Evolutionary conservation across 2,113 vertebrate species (phyloP), one percentile per base, ranked within the genome.

Genomic region (Calypte anna): DNA sequence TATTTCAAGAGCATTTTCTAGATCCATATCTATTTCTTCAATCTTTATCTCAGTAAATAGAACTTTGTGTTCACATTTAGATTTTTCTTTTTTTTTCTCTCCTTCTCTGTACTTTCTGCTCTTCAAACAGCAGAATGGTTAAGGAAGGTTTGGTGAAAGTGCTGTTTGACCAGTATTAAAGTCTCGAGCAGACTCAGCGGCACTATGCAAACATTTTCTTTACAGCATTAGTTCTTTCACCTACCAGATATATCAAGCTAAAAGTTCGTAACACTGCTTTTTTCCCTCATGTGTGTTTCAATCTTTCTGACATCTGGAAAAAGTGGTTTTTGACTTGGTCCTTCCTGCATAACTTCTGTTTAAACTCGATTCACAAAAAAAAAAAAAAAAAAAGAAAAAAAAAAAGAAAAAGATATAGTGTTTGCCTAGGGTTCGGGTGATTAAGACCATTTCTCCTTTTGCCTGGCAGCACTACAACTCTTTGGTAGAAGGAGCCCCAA

Each of bases 271-370:
- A 92, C 15, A 15, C 43, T 62, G 46, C n/a, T 86, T 94, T 96
- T 96, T 96, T 75, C 82, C 95, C 80, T 93, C 28, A 57, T 70
- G 78, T 80, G 91, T n/a, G 91, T 93, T 92, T 97, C 88, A 73
- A 90, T 94, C 75, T 97, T 97, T 96, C 92, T 97, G 95, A 98
- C 97, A 98, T 98, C 97, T 98, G 98, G 98, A 97, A 98, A 97
- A 97, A 96, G 90, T 92, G 92, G 40, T 92, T 97, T 98, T 92
- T 95, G 93, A 48, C 90, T 96, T 96, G 94, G 97, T 96, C 90
- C 80, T 97, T 97, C 82, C 94, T 96, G 96, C 82, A 96, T 96
- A 96, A 96, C 94, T 97, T 97, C 95, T 97, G 92, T 88, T 97
- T 97, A 95, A 97, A 53, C 86, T 97, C 8, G 82, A 95, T 96